Evolutionary conservation across 1,140 invertebrate species (phyloP).

Genomic region (Caenorhabditis inopinata): DNA sequence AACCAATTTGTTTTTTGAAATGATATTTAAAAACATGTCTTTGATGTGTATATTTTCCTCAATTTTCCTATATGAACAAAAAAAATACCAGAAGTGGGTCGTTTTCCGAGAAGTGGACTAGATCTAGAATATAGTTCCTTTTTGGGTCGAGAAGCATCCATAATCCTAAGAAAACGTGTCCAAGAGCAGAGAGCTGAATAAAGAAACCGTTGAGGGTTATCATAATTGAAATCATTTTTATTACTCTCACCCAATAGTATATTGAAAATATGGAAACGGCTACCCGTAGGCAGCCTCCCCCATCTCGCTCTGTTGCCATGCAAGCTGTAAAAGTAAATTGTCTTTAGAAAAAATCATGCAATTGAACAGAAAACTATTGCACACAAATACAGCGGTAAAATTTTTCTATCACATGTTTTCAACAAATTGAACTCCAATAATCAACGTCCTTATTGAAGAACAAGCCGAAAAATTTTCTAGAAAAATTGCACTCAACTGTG

Average conservation of each 20-base stretch:
- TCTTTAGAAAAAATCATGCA: neutral
- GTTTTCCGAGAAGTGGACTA: conserved; percentile 52
- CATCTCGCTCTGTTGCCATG: conserved; percentile 30
- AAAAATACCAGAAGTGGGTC: conserved; percentile 48
- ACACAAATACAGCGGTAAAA: neutral
- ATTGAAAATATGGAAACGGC: conserved; percentile 24
- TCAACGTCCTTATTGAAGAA: too few species aligned
- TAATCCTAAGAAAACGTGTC: conserved; percentile 46
- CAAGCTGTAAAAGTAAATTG: neutral
- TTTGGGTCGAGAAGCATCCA: conserved; percentile 51
- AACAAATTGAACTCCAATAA: too few species aligned
- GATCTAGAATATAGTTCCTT: conserved; percentile 47
- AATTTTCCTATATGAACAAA: too few species aligned
- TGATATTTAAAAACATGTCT: too few species aligned
- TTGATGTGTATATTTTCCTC: too few species aligned
- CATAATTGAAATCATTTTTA: too few species aligned
- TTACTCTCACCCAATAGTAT: conserved; percentile 42
- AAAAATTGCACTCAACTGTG: neutral
- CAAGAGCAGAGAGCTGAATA: conserved; percentile 41
- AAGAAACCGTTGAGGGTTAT: too few species aligned
- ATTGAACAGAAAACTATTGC: neutral
- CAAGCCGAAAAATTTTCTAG: too few species aligned
- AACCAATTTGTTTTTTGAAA: too few species aligned
- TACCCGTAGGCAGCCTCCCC: neutral
- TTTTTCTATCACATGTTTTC: neutral